Percentiles rank a stretch among this genome's conserved stretches.
Conservation (phyloP, 2,888 invertebrate genomes). For the Lysandra bellargus region DNA sequence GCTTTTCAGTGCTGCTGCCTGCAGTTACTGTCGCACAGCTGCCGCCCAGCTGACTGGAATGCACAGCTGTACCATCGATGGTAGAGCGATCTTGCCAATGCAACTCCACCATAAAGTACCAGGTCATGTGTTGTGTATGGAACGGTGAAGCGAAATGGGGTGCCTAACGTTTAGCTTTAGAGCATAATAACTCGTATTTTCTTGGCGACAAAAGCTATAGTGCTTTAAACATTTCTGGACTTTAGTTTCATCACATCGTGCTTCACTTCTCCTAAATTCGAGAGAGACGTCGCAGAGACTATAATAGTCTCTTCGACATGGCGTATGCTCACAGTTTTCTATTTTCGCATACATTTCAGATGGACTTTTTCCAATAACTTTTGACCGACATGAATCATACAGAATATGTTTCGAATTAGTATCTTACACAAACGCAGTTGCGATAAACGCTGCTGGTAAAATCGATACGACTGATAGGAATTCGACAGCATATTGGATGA, state of each 20-base stretch:
- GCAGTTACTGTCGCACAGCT: too few relatives aligned
- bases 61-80: too few relatives aligned
- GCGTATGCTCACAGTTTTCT: too few relatives aligned
- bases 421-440: neutral
- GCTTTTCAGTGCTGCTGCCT: too few relatives aligned
- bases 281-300: too few relatives aligned
- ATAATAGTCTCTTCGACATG: too few relatives aligned
- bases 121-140: conserved; percentile 63
- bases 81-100: too few relatives aligned
- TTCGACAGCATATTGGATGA: conserved; percentile 23
- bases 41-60: too few relatives aligned
- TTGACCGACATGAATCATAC: neutral
- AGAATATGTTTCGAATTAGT: neutral
- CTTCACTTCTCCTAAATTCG: neutral
- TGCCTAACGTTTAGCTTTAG: too few relatives aligned
- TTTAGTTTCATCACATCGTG: neutral
- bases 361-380: neutral
- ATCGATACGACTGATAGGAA: conserved; percentile 11
- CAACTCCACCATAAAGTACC: conserved; percentile 84
- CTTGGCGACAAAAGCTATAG: neutral
- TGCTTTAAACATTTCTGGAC: neutral
- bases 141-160: too few relatives aligned
- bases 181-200: too few relatives aligned
- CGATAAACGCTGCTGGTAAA: neutral
- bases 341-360: neutral